Evolutionary conservation across 2,113 vertebrate species (phyloP).

Genomic region (Plecotus auritus): DNA sequence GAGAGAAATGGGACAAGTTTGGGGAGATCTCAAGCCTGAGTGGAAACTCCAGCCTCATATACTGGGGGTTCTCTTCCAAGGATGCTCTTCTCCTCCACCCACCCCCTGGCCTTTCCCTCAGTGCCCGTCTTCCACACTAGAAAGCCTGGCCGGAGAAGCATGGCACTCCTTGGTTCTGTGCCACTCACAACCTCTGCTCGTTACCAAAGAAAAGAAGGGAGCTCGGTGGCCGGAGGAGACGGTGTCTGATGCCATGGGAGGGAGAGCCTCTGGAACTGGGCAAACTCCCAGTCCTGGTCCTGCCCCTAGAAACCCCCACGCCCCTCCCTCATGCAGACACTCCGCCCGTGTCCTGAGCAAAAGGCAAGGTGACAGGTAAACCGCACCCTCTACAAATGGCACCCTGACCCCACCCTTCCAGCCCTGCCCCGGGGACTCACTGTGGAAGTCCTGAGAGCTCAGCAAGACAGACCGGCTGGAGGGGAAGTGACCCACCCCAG

Average conservation of each 20-base stretch:
- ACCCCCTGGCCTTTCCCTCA: not conserved
- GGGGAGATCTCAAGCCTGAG: not conserved
- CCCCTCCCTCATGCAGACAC: not conserved
- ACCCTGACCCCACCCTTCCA: not conserved
- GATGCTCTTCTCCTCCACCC: too few relatives aligned
- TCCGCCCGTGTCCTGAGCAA: not conserved
- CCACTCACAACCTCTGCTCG: not conserved
- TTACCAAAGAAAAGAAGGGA: not conserved
- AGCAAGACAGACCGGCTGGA: not conserved
- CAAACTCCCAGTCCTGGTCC: not conserved
- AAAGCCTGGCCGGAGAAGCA: not conserved
- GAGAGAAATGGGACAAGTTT: not conserved
- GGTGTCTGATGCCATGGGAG: not conserved
- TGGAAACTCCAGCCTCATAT: not conserved
- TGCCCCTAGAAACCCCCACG: not conserved
- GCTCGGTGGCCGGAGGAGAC: not conserved
- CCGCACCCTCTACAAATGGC: too few relatives aligned
- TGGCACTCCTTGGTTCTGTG: fast-evolving
- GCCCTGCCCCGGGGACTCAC: not conserved
- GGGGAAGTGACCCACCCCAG: not conserved
- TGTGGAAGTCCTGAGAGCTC: not conserved
- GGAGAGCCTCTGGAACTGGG: not conserved
- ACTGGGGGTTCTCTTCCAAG: not conserved
- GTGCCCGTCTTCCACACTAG: not conserved
- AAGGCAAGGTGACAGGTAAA: not conserved